Base-by-base conservation (phyloP, 37 sponge, comb jelly and placozoan species). In the Lycopodina hypogea region DNA sequence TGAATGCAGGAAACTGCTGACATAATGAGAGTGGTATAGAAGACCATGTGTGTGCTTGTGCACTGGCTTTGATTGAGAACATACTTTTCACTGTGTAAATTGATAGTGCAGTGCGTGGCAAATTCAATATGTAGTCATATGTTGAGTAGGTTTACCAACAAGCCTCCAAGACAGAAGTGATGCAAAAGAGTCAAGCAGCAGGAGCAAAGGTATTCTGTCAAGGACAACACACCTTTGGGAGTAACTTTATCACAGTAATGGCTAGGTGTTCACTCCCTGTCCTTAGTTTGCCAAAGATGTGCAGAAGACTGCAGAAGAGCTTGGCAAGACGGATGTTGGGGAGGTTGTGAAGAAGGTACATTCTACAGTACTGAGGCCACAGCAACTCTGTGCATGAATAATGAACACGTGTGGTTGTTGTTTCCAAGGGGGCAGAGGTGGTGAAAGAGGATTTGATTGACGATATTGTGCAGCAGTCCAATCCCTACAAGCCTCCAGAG, bases 381-480 rank as follows among this genome's bases (percentile, higher is more conserved):
- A 38, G 63, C 68, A 18, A 32, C 80, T 30, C 77, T 42, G 19
- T 42, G 50, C 19, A n/a, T n/a, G n/a, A n/a, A n/a, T n/a, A n/a
- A n/a, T n/a, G n/a, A n/a, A n/a, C 2, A 21, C 28, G 2, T 45
- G 50, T 22, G 17, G 15, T 71, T 0, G 34, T 42, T 60, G 33
- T 56, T 36, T 11, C n/a, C 0, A 30, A 90, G 86, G 89, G 93
- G 72, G 93, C 77, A 37, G 69, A 72, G 21, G 56, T 64, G 9
- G 84, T 93, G 17, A 88, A 88, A 50, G 86, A 88, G 64, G 93
- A 93, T 24, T 45, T 93, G 35, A 39, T 93, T 2, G 93, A 93
- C 74, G 93, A 93, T 28, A 75, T 88, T 50, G 59, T 88, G 56
- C 71, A 82, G 52, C 74, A 86, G 39, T 88, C 93, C 34, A 72